Evolutionary conservation across 64 coral and sea anemone genomes (phyloP).

Genomic region (Dendronephthya gigantea): DNA sequence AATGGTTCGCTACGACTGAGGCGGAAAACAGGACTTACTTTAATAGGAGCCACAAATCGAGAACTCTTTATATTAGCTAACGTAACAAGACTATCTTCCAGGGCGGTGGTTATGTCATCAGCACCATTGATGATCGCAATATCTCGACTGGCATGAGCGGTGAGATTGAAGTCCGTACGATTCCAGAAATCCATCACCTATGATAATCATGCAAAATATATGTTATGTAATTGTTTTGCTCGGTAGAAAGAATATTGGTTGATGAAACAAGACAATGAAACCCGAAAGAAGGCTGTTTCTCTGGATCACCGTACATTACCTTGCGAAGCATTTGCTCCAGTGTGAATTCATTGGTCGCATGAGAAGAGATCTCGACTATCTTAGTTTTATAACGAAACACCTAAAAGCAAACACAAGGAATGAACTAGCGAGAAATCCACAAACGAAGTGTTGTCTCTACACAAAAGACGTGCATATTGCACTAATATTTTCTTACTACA

Average conservation of each 20-base stretch:
- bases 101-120: conserved; percentile 76
- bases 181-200: conserved; percentile 98
- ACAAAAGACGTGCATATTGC: too few relatives aligned
- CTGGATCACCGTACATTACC: background rate
- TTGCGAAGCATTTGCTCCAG: conserved; percentile 89
- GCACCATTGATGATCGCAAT: conserved; percentile 75
- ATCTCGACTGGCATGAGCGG: conserved; percentile 65
- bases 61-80: conserved; percentile 82
- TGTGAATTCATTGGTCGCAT: conserved; percentile 81
- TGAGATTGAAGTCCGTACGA: conserved; percentile 77
- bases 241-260: too few relatives aligned
- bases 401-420: too few relatives aligned
- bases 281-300: background rate
- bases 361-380: conserved; percentile 78
- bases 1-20: too few relatives aligned
- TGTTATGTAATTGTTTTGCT: too few relatives aligned
- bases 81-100: conserved; percentile 90
- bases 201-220: background rate
- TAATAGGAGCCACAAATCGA: conserved; percentile 75
- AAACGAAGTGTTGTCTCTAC: too few relatives aligned
- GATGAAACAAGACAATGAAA: too few relatives aligned
- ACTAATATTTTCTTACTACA: too few relatives aligned
- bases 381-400: conserved; percentile 89
- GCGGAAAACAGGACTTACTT: conserved; percentile 40
- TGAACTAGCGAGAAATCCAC: too few relatives aligned